Base-by-base conservation (phyloP, 1,140 invertebrate genomes). In the Cydia strobilella region DNA sequence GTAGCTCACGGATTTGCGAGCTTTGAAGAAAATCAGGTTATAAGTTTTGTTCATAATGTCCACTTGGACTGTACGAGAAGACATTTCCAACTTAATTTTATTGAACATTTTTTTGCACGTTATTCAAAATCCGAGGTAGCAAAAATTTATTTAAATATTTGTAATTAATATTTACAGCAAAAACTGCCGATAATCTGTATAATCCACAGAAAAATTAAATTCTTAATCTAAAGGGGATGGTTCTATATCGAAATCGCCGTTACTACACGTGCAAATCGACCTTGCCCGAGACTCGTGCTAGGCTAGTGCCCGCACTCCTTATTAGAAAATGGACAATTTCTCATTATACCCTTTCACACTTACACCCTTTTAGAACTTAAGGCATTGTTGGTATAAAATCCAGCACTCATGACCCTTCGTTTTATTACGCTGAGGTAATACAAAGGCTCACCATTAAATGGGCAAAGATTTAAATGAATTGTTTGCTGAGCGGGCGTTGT, bases 231-330 rank as follows among this genome's bases (percentile, higher is more conserved):
- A 59, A n/a, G 15, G n/a, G 15, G 1, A 59, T 23, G 54, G 4
- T 59, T 59, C 20, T 23, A 59, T 59, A 59, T 59, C 9, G 54
- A 59, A 59, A 23, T 59, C 7, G n/a, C 51, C 51, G 6, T 54
- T 20, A 54, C 10, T 69, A 69, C 65, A 69, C 65, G 65, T 69
- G 65, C 65, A 3, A 35, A 18, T 13, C 18, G 35, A 69, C 65
- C 65, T 69, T 69, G 65, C 12, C 25, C 15, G 63, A 27, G 27
- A 42, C 65, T 69, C 65, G 65, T 69, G 65, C 31, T 69, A 20
- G 15, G 18, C 65, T 35, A 31, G 31, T 69, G 31, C 31, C n/a
- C 39, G n/a, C 9, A 10, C 0, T 20, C 9, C n/a, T 23, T 12
- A 59, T 10, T 59, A 9, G 9, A 23, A 59, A 59, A 59, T 9